Conservation (phyloP, 2,797 vertebrate genomes). For the Melanotaenia maccullochi region DNA sequence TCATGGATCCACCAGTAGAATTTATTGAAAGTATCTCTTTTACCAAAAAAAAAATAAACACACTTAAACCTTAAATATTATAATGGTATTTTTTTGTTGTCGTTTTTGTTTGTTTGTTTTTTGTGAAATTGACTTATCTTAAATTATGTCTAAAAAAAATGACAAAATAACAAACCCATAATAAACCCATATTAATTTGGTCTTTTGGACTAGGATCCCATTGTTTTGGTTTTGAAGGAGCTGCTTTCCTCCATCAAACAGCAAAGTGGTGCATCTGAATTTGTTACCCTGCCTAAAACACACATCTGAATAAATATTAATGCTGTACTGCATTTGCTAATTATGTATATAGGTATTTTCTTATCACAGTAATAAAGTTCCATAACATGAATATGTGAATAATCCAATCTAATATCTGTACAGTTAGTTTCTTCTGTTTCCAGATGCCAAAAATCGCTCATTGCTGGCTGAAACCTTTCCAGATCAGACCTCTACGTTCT, state of each 20-base stretch:
- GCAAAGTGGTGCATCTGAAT: neutral
- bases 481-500: constrained; percentile 4
- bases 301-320: neutral
- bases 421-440: neutral
- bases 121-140: neutral
- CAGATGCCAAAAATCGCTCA: neutral
- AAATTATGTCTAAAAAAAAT: neutral
- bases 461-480: constrained; percentile 5
- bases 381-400: neutral
- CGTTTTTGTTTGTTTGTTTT: neutral
- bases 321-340: neutral
- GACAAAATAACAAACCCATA: neutral
- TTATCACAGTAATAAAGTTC: neutral
- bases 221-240: neutral
- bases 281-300: neutral
- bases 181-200: neutral
- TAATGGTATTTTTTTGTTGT: no score
- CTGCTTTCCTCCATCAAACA: neutral
- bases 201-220: neutral
- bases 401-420: neutral
- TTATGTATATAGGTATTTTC: neutral
- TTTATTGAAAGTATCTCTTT: neutral
- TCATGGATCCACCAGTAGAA: neutral
- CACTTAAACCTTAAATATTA: no score
- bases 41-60: neutral